Conservation (phyloP, 2,888 invertebrate genomes). For the Spatulosminthurus flaviceps region DNA sequence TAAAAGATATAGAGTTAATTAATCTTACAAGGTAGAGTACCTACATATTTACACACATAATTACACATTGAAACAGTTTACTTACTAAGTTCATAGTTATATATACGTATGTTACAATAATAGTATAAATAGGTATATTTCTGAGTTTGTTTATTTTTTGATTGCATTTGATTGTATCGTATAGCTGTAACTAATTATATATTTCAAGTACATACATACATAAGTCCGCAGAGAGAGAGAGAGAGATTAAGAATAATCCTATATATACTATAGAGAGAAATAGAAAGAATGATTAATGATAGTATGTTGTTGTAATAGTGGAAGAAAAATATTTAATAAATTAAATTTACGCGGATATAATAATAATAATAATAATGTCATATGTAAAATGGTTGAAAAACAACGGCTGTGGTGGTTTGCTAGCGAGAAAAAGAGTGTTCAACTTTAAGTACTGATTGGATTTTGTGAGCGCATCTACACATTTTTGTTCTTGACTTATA, state of each 20-base stretch:
- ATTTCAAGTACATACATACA: background rate
- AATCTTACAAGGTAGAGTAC: conserved; percentile 8
- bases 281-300: conserved; percentile 14
- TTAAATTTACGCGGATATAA: background rate
- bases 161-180: conserved; percentile 24
- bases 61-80: background rate
- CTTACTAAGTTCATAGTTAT: conserved; percentile 12
- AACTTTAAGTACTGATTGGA: conserved; percentile 26
- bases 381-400: background rate
- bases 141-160: conserved; percentile 33
- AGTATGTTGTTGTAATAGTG: background rate
- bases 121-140: background rate
- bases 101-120: background rate
- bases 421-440: conserved; percentile 25
- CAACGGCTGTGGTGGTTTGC: conserved; percentile 22
- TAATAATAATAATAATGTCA: background rate
- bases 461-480: conserved; percentile 23
- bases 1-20: too few relatives aligned
- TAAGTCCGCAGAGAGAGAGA: too few relatives aligned
- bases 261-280: conserved; percentile 7
- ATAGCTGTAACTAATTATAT: background rate
- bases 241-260: conserved; percentile 24
- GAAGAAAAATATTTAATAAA: background rate
- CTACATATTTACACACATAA: background rate
- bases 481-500: background rate